Percentiles rank a stretch among this genome's conserved stretches.
Conservation (phyloP, 2,113 vertebrate species). For the Taxidea taxus region DNA sequence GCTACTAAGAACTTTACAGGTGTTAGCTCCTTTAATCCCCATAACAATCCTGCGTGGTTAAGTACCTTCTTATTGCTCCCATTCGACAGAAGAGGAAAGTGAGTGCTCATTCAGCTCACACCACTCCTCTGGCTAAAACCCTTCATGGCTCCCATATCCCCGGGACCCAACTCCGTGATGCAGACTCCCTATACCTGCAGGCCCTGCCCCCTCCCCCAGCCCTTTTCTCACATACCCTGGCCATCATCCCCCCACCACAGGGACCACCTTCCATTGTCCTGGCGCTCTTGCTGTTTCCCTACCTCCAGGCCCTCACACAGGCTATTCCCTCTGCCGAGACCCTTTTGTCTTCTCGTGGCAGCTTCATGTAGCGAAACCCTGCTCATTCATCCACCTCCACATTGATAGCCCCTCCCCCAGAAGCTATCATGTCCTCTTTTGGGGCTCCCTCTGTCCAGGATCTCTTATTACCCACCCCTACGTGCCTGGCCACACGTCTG, state of each 20-base stretch:
- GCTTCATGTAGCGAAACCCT: neutral
- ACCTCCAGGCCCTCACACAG: neutral
- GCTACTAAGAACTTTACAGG: neutral
- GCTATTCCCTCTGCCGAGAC: neutral
- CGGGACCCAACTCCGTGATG: rapidly evolving
- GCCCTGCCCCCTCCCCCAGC: too few relatives aligned
- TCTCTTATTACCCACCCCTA: neutral
- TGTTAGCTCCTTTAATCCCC: neutral
- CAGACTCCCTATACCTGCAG: neutral
- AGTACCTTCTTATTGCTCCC: neutral
- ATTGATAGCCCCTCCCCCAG: neutral
- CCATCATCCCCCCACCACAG: neutral
- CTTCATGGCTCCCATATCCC: neutral
- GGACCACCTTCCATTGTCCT: neutral
- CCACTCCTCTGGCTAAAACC: neutral
- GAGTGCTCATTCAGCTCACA: neutral
- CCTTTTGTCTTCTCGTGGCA: neutral
- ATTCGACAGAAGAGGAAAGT: neutral
- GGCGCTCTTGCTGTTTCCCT: rapidly evolving
- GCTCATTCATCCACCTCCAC: neutral
- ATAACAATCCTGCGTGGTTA: rapidly evolving
- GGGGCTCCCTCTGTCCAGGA: neutral
- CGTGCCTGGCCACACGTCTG: neutral
- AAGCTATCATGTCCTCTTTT: neutral
- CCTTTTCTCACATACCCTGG: rapidly evolving